Evolutionary conservation across 2,113 vertebrate genomes (phyloP), one percentile per base, ranked within the genome.

Genomic region (Tringa solitaria): DNA sequence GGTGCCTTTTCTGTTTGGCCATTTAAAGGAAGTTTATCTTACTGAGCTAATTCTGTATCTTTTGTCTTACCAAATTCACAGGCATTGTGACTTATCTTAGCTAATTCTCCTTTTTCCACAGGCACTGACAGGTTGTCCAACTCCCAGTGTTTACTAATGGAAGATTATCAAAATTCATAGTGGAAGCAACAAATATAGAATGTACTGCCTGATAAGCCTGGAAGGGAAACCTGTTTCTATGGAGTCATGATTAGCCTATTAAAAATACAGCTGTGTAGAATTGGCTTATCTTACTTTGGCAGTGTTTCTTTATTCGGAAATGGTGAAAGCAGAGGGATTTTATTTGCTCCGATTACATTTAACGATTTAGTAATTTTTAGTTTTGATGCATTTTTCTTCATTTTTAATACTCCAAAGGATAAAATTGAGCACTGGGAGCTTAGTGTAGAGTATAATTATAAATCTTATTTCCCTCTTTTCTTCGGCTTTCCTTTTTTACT

Each of bases 141-240:
- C 93, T 97, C 95, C 80, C 83, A 95, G 84, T 92, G 88, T 96
- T 97, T 97, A 95, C 83, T 91, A 87, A 56, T 87, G 96, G 89
- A 64, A 90, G 90, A 95, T 88, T 95, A 92, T 74, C 59, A 87
- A 73, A 93, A 97, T 91, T 97, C 21, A 26, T 96, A 96, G 76
- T 96, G 88, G 84, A 95, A 91, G 87, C 95, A 96, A 93, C 80
- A 68, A 89, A 84, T 96, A 91, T 90, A 90, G 77, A 93, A 74
- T 90, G 91, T 54, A 26, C 51, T 86, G 90, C 93, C 67, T 97
- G 90, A 92, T 96, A 97, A 97, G 75, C 60, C 87, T 95, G 73
- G 89, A 97, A 96, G 94, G 84, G 94, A 97, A 97, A 83, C 77
- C 86, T 95, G 93, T 45, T 97, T 84, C 84, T 97, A 65, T 79